Conservation (phyloP, 1,140 invertebrate genomes). For the Pseudomyrmex sp. region DNA sequence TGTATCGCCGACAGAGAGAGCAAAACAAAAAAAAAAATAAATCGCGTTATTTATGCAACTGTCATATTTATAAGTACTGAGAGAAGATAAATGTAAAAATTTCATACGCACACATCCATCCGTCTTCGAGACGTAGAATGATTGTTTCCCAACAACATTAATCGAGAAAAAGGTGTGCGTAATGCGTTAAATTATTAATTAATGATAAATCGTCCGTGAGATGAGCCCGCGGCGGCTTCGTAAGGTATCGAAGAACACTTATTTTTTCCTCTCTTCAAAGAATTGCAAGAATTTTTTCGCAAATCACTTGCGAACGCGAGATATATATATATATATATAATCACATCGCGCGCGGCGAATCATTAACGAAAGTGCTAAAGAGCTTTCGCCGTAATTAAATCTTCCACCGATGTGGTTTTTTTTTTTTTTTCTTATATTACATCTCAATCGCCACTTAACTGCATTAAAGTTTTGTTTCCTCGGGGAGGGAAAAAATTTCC, state of each 20-base stretch:
- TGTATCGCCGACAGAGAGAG: not conserved
- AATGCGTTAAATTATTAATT: not conserved
- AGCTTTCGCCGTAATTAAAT: conserved; percentile 30
- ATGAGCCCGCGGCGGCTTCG: too few relatives aligned
- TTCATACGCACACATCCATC: not conserved
- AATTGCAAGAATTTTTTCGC: conserved; percentile 13
- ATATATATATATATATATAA: conserved; percentile 33
- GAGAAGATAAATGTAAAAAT: not conserved
- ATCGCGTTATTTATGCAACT: conserved; percentile 1
- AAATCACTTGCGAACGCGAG: not conserved
- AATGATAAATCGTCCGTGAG: not conserved
- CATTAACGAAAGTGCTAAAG: conserved; percentile 14
- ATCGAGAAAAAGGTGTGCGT: not conserved
- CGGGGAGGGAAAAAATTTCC: not conserved
- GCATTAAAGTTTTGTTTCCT: not conserved
- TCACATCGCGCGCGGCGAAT: not conserved
- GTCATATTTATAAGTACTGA: not conserved
- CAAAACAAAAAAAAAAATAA: too few relatives aligned
- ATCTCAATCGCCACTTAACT: not conserved
- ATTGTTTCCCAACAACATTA: not conserved
- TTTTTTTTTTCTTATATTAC: not conserved
- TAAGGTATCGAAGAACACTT: too few relatives aligned
- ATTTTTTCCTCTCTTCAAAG: not conserved
- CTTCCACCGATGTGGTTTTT: conserved; percentile 2
- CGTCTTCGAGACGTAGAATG: not conserved